These are phyloP conservation scores for Himalopsyche phryganea DNA, from an alignment of 1,140 invertebrate species.

Conservation along the genomic window DNA sequence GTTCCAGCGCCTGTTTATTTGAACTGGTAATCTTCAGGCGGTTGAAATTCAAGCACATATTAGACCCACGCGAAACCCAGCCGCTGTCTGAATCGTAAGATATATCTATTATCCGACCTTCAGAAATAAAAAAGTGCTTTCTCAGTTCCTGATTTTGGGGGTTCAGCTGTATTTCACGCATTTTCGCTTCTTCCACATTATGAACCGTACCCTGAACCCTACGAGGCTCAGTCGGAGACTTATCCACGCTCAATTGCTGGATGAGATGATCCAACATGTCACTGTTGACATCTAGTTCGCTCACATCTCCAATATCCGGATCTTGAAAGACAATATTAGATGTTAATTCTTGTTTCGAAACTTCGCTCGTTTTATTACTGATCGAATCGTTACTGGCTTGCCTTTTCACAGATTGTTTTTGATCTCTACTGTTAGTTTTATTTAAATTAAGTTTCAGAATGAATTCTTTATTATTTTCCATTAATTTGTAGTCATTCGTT, in stretches of 20 bases:
- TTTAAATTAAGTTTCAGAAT: slow-evolving; percentile 35
- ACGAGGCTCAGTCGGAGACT: slow-evolving; percentile 18
- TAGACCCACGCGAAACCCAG: slow-evolving; percentile 40
- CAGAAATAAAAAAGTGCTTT: slow-evolving; percentile 44
- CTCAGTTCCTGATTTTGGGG: slow-evolving; percentile 7
- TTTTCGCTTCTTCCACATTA: not conserved
- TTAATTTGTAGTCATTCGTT: slow-evolving; percentile 38
- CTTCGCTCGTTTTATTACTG: no score
- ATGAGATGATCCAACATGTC: slow-evolving; percentile 24
- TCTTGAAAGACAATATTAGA: not conserved
- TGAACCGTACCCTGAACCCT: not conserved
- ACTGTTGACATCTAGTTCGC: slow-evolving; percentile 25
- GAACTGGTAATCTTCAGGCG: slow-evolving; percentile 22
- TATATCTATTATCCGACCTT: slow-evolving; percentile 45
- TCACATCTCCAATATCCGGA: slow-evolving; percentile 6
- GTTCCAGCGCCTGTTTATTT: slow-evolving; percentile 2
- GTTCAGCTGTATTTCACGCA: not conserved
- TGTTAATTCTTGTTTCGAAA: not conserved
- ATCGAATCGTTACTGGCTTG: no score
- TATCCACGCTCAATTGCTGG: slow-evolving; percentile 25
- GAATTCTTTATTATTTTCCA: slow-evolving; percentile 37
- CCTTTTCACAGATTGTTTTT: no score
- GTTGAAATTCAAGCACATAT: slow-evolving; percentile 27
- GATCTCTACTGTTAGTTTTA: not conserved
- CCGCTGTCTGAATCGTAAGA: slow-evolving; percentile 49